These are phyloP conservation scores for Chrysolina americana DNA, from an alignment of 2,888 invertebrate genomes.

Conservation along the genomic window DNA sequence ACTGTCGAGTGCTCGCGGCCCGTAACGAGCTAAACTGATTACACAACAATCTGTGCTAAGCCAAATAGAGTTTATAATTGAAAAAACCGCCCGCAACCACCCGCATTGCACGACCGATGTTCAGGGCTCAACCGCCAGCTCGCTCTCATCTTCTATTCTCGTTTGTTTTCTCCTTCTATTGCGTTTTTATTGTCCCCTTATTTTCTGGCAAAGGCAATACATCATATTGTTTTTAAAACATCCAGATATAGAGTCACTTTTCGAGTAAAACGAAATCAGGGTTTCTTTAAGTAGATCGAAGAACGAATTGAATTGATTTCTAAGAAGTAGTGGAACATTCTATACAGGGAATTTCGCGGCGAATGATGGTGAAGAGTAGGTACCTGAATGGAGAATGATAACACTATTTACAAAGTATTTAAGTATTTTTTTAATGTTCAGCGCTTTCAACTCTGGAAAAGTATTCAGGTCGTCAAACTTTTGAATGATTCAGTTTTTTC, in stretches of 20 bases:
- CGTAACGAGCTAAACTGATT: conserved; percentile 71
- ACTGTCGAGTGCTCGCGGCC: conserved; percentile 70
- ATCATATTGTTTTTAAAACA: conserved; percentile 31
- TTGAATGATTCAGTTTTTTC: too few relatives aligned
- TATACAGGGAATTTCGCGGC: not conserved
- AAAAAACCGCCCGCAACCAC: conserved; percentile 67
- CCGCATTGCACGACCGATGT: conserved; percentile 48
- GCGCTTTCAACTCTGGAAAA: too few relatives aligned
- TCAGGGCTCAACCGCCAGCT: conserved; percentile 28
- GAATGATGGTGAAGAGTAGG: too few relatives aligned
- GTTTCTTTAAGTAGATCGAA: conserved; percentile 1
- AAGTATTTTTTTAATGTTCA: too few relatives aligned
- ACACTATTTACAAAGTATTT: too few relatives aligned
- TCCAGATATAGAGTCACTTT: conserved; percentile 6
- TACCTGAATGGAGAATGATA: too few relatives aligned
- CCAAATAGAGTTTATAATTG: conserved; percentile 72
- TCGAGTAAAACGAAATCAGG: not conserved
- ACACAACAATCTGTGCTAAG: conserved; percentile 72
- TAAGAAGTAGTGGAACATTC: not conserved
- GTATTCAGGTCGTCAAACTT: too few relatives aligned
- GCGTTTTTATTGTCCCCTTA: conserved; percentile 45
- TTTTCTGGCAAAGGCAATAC: conserved; percentile 24
- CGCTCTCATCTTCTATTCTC: conserved; percentile 47
- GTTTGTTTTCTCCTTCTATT: conserved; percentile 50
- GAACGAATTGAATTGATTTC: not conserved